Base-by-base conservation (phyloP, 2,797 vertebrate genomes). In the Enteromius thamalakanensis region DNA sequence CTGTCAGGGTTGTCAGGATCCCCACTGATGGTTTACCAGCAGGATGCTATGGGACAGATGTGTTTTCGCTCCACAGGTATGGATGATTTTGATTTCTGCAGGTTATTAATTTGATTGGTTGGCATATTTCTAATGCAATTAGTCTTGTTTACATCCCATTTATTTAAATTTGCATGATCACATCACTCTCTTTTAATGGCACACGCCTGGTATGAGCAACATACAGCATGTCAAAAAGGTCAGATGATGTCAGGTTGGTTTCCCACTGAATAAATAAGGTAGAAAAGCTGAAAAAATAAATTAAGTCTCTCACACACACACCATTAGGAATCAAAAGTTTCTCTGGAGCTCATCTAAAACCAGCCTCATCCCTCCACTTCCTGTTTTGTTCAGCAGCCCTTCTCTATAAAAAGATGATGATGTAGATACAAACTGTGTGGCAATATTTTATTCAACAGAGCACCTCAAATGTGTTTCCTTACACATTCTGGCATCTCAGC, bases 201-300 rank as follows among this genome's bases (percentile, higher is more conserved):
- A 76, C 29, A 65, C 17, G 62, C 70, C 45, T 71, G 71, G 62
- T 26, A 60, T 4, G 32, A 3, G 37, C 51, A 40, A 45, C n/a
- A 81, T 40, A 49, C 21, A 53, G 34, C 32, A 65, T 75, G 42
- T 17, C 14, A 65, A 40, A 19, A 75, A 75, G 60, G 45, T 40
- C 32, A 75, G n/a, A 3, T 55, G n/a, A 65, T 74, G 42, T 53
- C 80, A 67, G 74, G 72, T 68, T 55, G 79, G 84, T 85, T 88
- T 87, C 79, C 84, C 65, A n/a, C 49, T 76, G 34, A 79, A 87
- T 87, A 89, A 87, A 84, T 85, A 89, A 86, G 71, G 71, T 68
- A 21, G 65, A 79, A 53, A 79, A 34, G 72, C 55, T 78, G 71
- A 26, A 78, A 76, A 81, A 83, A 86, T 55, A 84, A 75, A 84